Conservation (phyloP, 2,888 invertebrate genomes). For the Trichogramma evanescens region DNA sequence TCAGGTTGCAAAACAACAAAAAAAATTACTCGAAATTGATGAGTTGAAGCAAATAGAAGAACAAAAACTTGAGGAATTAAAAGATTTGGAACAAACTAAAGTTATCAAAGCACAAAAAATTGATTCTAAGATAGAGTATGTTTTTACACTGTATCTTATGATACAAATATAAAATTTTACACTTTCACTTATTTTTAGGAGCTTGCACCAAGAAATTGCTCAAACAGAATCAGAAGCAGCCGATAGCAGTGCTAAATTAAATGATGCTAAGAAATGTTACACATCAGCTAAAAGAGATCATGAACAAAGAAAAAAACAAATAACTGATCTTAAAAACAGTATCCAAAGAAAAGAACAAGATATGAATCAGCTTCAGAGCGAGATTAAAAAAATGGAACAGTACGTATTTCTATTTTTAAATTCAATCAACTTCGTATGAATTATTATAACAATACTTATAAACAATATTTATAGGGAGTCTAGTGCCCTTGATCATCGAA, state of each 20-base stretch:
- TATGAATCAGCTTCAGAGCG: conserved; percentile 32
- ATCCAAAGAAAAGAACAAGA: conserved; percentile 39
- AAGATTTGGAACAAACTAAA: conserved; percentile 25
- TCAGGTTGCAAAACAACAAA: conserved; percentile 28
- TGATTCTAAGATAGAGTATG: conserved; percentile 48
- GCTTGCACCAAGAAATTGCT: conserved; percentile 25
- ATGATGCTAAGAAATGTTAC: conserved; percentile 23
- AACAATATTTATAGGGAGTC: conserved; percentile 30
- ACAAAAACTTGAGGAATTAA: conserved; percentile 28
- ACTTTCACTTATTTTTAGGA: conserved; percentile 21
- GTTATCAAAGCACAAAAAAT: conserved; percentile 31
- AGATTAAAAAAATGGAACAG: conserved; percentile 40
- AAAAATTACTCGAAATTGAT: conserved; percentile 44
- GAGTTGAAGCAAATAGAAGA: conserved; percentile 44
- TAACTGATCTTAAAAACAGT: conserved; percentile 25
- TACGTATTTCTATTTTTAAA: conserved; percentile 24
- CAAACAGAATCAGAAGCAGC: conserved; percentile 25
- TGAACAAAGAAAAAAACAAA: conserved; percentile 26
- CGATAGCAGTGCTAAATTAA: conserved; percentile 22
- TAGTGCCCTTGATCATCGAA: conserved; percentile 31
- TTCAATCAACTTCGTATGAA: not conserved
- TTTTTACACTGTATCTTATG: conserved; percentile 16
- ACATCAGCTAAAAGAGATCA: conserved; percentile 24
- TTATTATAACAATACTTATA: not conserved
- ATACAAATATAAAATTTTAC: conserved; percentile 15